These are phyloP conservation scores for Pogonocichla stellata DNA, from an alignment of 2,113 vertebrate genomes.

Conservation along the genomic window DNA sequence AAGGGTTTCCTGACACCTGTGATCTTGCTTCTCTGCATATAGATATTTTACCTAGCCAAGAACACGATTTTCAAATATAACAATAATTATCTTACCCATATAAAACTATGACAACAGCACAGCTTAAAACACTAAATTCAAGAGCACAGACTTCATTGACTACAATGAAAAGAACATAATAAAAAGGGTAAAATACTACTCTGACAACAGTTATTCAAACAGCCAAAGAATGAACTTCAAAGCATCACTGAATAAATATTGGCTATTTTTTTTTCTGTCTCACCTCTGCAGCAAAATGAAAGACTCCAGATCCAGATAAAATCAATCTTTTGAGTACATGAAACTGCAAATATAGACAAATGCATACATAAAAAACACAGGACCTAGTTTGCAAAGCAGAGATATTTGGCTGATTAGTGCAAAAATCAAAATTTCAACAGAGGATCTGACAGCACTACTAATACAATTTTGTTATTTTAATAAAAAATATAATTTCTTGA, in stretches of 20 bases:
- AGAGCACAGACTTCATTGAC: background rate
- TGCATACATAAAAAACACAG: background rate
- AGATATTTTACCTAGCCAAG: background rate
- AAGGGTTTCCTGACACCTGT: background rate
- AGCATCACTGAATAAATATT: background rate
- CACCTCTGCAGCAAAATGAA: background rate
- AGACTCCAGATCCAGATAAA: background rate
- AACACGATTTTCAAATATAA: background rate
- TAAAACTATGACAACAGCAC: background rate
- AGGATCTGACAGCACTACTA: background rate
- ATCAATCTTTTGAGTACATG: background rate
- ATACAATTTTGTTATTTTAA: background rate
- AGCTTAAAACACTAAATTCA: background rate
- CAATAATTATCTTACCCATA: background rate
- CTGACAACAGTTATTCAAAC: constrained; percentile 23
- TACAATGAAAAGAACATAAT: background rate
- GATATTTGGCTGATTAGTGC: background rate
- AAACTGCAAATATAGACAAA: background rate
- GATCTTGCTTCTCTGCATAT: background rate
- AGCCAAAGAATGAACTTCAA: background rate
- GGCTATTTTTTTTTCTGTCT: background rate
- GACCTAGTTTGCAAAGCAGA: background rate
- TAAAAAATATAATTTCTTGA: background rate
- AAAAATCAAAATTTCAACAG: background rate
- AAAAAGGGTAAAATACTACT: background rate